Percentiles rank a stretch among this genome's conserved stretches.
These are phyloP conservation scores for Stictonetta naevosa DNA, from an alignment of 2,113 vertebrate genomes.

Conservation along the genomic window DNA sequence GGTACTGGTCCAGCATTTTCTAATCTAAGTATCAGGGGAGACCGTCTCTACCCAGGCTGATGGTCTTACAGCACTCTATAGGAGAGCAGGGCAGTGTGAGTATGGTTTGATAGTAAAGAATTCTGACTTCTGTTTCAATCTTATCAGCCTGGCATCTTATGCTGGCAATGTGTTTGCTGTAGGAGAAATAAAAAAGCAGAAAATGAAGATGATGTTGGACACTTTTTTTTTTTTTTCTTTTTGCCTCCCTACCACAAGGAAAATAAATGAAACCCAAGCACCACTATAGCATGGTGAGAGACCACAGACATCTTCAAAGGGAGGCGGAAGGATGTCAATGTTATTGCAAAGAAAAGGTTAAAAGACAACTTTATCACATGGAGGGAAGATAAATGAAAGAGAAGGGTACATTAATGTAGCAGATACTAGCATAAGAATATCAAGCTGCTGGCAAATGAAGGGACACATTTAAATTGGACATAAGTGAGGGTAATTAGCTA, in stretches of 20 bases:
- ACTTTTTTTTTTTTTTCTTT: not conserved
- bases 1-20: not conserved
- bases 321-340: not conserved
- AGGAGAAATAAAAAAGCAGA: not conserved
- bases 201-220: not conserved
- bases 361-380: not conserved
- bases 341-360: not conserved
- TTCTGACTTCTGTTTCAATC: not conserved
- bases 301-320: not conserved
- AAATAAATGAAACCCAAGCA: not conserved
- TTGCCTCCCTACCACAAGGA: not conserved
- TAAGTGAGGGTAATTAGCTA: slow-evolving; percentile 11
- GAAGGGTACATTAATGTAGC: not conserved
- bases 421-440: slow-evolving; percentile 2
- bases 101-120: not conserved
- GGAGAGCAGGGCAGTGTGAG: not conserved
- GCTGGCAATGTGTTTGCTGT: not conserved
- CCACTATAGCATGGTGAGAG: not conserved
- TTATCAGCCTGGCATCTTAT: not conserved
- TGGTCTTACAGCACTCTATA: not conserved
- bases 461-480: slow-evolving; percentile 10
- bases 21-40: not conserved
- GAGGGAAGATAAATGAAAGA: not conserved
- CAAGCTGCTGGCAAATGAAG: slow-evolving; percentile 1
- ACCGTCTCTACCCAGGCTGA: not conserved